A percentile compares a stretch with the other conserved stretches of the same genome.
These are phyloP conservation scores for Micronisus gabar DNA, from an alignment of 2,113 vertebrate genomes.

Conservation along the genomic window DNA sequence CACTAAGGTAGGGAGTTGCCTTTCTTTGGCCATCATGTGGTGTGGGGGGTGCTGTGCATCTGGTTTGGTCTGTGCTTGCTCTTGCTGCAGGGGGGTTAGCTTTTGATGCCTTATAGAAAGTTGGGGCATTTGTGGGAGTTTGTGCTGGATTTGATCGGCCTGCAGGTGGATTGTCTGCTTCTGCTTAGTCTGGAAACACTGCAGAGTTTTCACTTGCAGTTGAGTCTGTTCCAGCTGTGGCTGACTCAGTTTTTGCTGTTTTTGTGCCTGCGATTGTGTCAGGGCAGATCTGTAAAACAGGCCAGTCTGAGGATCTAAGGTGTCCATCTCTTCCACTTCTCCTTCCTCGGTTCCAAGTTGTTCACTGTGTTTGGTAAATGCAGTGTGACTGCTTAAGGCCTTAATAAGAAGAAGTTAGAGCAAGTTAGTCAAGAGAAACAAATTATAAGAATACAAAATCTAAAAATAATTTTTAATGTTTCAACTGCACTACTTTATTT, in stretches of 20 bases:
- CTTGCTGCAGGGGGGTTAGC: constrained; percentile 75
- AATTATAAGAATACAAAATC: background rate
- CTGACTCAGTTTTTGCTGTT: constrained; percentile 75
- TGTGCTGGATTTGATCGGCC: constrained; percentile 81
- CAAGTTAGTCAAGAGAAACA: constrained; percentile 32
- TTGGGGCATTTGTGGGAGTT: constrained; percentile 80
- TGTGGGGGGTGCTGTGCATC: constrained; percentile 73
- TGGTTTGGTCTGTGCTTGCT: constrained; percentile 78
- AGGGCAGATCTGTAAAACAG: constrained; percentile 92
- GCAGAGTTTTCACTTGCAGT: constrained; percentile 80
- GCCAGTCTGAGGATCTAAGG: constrained; percentile 96
- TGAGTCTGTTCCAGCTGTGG: constrained; percentile 80
- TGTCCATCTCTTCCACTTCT: constrained; percentile 93
- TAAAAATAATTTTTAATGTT: background rate
- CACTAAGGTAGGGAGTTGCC: constrained; percentile 76
- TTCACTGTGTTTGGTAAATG: constrained; percentile 80
- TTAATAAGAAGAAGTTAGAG: constrained; percentile 64
- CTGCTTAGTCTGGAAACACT: constrained; percentile 84
- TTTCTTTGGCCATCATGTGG: constrained; percentile 80
- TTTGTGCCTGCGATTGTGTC: constrained; percentile 72
- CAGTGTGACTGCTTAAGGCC: constrained; percentile 81
- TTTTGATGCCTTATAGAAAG: constrained; percentile 84
- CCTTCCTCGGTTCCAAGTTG: constrained; percentile 84
- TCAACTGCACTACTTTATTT: background rate
- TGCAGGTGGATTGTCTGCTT: constrained; percentile 81